Percentiles rank a stretch among this genome's conserved stretches.
phyloP scores from a whole-genome alignment of 2,797 vertebrate genomes.

The Steatocranus sp. region DNA sequence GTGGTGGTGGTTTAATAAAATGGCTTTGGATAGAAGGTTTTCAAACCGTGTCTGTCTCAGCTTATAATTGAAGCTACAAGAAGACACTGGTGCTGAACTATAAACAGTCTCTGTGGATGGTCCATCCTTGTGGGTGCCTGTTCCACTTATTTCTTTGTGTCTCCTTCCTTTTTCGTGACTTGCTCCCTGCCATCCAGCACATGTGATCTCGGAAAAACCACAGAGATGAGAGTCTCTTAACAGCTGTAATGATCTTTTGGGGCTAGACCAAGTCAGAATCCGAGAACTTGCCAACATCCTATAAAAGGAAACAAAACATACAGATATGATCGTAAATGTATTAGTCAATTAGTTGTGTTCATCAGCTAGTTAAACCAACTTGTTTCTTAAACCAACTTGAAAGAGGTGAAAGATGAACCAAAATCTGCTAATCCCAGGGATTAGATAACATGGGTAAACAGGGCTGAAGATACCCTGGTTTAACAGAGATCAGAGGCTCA shows the following conservation, averaged over 20 bases:
- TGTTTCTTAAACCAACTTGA: neutral
- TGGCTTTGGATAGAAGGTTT: neutral
- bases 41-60: neutral
- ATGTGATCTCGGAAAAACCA: constrained; percentile 3
- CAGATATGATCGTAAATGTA: neutral
- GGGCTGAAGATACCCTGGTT: neutral
- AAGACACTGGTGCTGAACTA: neutral
- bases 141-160: neutral
- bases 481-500: neutral
- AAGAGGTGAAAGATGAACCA: neutral
- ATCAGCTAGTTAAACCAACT: neutral
- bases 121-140: neutral
- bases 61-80: neutral
- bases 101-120: neutral
- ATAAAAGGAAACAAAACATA: neutral
- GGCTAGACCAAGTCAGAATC: constrained; percentile 38
- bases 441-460: neutral
- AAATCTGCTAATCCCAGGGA: neutral
- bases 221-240: constrained; percentile 27
- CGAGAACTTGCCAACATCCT: constrained; percentile 70
- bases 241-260: constrained; percentile 24
- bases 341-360: neutral
- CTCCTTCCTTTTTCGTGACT: neutral
- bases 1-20: neutral
- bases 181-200: neutral